phyloP scores from a whole-genome alignment of 1,140 invertebrate species.

The Drosophila kanapiae region DNA sequence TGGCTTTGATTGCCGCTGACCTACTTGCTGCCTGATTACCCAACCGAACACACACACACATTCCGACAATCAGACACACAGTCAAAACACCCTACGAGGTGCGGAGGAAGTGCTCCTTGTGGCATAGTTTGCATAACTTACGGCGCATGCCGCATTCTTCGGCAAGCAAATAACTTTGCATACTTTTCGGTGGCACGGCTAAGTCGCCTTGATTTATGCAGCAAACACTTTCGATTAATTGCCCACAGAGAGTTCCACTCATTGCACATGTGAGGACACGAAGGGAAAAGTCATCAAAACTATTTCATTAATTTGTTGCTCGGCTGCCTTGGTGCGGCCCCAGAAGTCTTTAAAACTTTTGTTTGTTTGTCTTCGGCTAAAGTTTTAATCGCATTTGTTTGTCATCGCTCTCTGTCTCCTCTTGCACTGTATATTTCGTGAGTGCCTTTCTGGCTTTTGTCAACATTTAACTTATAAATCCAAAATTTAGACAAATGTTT shows the following conservation, averaged over 20 bases:
- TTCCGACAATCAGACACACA: constrained; percentile 8
- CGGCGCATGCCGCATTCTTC: constrained; percentile 67
- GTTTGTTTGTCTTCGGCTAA: constrained; percentile 62
- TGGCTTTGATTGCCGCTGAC: constrained; percentile 75
- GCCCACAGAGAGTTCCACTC: constrained; percentile 35
- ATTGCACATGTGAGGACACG: constrained; percentile 31
- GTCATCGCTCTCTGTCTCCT: constrained; percentile 9
- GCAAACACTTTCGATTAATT: constrained; percentile 54
- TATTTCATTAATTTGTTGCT: constrained; percentile 68
- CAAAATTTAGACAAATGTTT: constrained; percentile 21
- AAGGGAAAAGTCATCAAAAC: constrained; percentile 43
- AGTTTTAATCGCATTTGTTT: constrained; percentile 69
- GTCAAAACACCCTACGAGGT: neutral
- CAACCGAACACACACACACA: constrained; percentile 30
- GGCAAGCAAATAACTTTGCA: constrained; percentile 73
- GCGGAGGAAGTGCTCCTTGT: constrained; percentile 24
- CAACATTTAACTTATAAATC: constrained; percentile 49
- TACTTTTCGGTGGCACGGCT: constrained; percentile 60
- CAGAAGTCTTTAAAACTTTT: constrained; percentile 57
- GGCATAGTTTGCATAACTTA: constrained; percentile 72
- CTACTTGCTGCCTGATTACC: constrained; percentile 78
- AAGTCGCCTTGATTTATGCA: constrained; percentile 72
- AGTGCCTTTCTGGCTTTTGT: constrained; percentile 18
- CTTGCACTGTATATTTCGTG: neutral
- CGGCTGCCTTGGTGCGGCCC: constrained; percentile 23